These are phyloP conservation scores for Operophtera brumata DNA, from an alignment of 2,888 invertebrate species.

Conservation along the genomic window DNA sequence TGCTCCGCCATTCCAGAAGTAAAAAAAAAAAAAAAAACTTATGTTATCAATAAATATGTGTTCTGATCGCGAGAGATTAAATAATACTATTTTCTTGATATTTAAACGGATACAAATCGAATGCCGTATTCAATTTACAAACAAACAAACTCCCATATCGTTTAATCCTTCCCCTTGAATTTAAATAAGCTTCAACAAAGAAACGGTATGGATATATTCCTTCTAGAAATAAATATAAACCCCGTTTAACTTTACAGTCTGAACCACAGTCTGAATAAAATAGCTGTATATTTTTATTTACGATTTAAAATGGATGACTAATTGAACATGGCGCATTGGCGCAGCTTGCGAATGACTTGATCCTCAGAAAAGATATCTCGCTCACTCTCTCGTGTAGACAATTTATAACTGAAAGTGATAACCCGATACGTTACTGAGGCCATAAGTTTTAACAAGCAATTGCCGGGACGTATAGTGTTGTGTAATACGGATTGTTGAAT, in stretches of 20 bases:
- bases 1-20: no score
- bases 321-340: neutral
- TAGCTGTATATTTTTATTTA: neutral
- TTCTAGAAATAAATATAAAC: conserved; percentile 10
- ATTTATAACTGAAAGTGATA: no score
- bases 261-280: neutral
- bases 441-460: no score
- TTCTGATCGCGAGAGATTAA: no score
- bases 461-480: no score
- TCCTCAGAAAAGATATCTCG: no score
- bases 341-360: neutral
- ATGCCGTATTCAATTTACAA: conserved; percentile 9
- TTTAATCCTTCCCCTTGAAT: conserved; percentile 13
- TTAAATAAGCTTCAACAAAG: conserved; percentile 15
- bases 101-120: neutral
- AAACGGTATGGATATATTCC: conserved; percentile 15
- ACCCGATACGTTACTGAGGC: no score
- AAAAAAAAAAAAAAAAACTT: no score
- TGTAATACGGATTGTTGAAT: no score
- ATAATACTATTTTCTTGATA: neutral
- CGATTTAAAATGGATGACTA: no score
- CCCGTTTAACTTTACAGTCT: conserved; percentile 8
- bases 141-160: neutral
- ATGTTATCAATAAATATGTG: no score
- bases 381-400: no score